Evolutionary conservation across 23 tunicate genomes (phyloP).

Genomic region (Diplosoma virens): DNA sequence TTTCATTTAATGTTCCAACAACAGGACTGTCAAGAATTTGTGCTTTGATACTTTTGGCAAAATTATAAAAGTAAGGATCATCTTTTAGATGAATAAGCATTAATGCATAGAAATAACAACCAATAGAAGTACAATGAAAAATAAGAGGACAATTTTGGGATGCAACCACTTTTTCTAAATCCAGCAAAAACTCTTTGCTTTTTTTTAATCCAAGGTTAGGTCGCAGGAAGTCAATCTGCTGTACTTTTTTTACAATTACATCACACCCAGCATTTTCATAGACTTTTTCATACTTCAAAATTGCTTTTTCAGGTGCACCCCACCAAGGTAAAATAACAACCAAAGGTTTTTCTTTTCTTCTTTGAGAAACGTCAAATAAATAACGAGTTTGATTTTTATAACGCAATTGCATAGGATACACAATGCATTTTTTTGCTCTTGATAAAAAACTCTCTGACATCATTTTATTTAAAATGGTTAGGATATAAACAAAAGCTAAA

Average conservation of each 20-base stretch:
- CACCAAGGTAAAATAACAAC: constrained; percentile 69
- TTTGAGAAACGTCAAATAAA: too few species aligned
- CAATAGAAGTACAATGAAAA: constrained; percentile 73
- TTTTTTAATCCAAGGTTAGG: constrained; percentile 60
- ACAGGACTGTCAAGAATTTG: constrained; percentile 88
- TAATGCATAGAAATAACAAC: constrained; percentile 77
- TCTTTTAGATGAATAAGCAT: constrained; percentile 47
- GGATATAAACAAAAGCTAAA: too few species aligned
- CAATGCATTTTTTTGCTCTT: too few species aligned
- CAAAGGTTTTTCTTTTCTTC: constrained; percentile 27
- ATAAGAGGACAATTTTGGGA: constrained; percentile 18
- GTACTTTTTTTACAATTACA: constrained; percentile 25
- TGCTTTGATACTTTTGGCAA: constrained; percentile 21
- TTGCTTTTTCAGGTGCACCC: constrained; percentile 45
- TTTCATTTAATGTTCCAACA: constrained; percentile 78
- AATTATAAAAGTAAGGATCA: constrained; percentile 33
- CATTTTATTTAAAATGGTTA: too few species aligned
- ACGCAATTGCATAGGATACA: too few species aligned
- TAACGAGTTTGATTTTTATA: too few species aligned
- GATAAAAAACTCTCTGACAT: too few species aligned
- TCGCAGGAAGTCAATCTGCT: constrained; percentile 50
- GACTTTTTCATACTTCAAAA: constrained; percentile 31
- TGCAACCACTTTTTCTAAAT: neutral
- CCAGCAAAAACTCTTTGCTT: constrained; percentile 21
- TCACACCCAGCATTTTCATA: constrained; percentile 42